Conservation (phyloP, 2,113 vertebrate species). For the Rhombomys opimus region DNA sequence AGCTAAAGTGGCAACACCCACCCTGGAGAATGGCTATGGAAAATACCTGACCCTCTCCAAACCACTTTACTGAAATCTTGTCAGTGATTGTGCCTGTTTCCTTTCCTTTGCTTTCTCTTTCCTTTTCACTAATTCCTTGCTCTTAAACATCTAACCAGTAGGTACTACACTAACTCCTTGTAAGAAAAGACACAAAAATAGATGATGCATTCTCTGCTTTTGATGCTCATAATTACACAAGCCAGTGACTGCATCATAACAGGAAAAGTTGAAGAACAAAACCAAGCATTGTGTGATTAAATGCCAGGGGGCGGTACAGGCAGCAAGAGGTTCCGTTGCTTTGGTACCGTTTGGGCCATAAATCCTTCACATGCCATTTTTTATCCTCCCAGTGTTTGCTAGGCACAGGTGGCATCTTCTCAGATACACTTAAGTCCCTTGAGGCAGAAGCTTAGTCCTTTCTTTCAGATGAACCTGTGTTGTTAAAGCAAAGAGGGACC, state of each 20-base stretch:
- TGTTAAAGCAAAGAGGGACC: neutral
- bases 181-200: constrained; percentile 28
- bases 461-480: neutral
- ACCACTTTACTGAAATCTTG: constrained; percentile 1
- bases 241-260: constrained; percentile 44
- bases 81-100: neutral
- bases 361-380: neutral
- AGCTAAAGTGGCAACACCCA: constrained; percentile 61
- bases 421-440: neutral
- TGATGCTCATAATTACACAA: constrained; percentile 32
- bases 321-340: constrained; percentile 22
- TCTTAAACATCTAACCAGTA: constrained; percentile 23
- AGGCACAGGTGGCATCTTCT: neutral
- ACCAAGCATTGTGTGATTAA: constrained; percentile 26
- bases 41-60: constrained; percentile 60
- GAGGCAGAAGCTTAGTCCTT: neutral
- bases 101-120: neutral
- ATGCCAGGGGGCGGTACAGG: constrained; percentile 10
- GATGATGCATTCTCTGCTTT: constrained; percentile 38
- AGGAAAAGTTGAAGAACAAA: constrained; percentile 68
- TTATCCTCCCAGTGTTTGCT: neutral
- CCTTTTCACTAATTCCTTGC: neutral
- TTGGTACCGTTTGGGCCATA: neutral
- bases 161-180: neutral
- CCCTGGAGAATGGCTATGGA: neutral